Conservation (phyloP, 2,113 vertebrate species). For the Macroglossus sobrinus region DNA sequence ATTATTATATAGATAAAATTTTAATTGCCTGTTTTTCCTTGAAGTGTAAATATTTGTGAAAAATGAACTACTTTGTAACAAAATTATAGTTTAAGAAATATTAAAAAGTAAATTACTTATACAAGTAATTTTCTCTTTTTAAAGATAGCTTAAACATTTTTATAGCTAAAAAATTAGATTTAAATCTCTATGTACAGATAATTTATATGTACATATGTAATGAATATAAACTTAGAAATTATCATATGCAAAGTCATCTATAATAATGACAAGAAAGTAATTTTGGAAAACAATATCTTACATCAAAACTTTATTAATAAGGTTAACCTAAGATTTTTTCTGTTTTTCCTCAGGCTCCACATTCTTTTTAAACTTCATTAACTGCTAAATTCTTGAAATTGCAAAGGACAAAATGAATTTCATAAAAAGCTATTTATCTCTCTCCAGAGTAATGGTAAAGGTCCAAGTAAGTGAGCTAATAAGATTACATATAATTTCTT, state of each 20-base stretch:
- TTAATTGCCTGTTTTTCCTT: constrained; percentile 8
- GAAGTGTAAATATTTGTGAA: constrained; percentile 32
- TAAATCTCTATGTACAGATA: background rate
- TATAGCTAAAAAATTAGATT: constrained; percentile 17
- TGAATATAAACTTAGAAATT: constrained; percentile 15
- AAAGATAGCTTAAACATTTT: constrained; percentile 18
- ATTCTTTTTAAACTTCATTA: constrained; percentile 61
- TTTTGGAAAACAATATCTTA: background rate
- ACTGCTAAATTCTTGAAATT: constrained; percentile 52
- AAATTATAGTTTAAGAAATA: constrained; percentile 34
- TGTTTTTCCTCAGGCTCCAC: constrained; percentile 22
- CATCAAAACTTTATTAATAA: constrained; percentile 43
- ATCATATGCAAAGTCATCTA: background rate
- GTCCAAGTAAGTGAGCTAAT: constrained; percentile 52
- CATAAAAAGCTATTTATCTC: constrained; percentile 41
- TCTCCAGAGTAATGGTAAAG: constrained; percentile 57
- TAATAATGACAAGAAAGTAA: background rate
- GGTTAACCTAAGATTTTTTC: constrained; percentile 24
- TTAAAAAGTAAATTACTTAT: constrained; percentile 45
- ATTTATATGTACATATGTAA: background rate
- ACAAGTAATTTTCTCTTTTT: constrained; percentile 31
- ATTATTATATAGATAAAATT: background rate
- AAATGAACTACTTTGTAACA: background rate
- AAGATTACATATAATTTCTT: background rate
- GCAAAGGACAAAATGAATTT: constrained; percentile 50